phyloP scores from a whole-genome alignment of 35 echinoderm and acorn worm genomes.

The Apostichopus japonicus region DNA sequence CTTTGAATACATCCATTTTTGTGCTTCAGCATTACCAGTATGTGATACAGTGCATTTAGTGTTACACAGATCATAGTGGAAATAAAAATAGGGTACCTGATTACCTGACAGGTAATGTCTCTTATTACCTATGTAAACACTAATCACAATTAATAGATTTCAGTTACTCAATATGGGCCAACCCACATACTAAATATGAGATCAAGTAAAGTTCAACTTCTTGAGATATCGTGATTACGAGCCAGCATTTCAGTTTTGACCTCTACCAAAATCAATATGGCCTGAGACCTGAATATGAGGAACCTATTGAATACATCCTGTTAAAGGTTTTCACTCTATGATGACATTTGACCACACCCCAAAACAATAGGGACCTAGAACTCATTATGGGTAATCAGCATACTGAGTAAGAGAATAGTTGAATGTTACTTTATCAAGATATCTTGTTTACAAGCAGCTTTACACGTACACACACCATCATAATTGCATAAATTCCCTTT shows the following conservation, averaged over 20 bases:
- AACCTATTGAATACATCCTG: not conserved
- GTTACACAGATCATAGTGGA: too few species aligned
- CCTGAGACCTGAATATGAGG: not conserved
- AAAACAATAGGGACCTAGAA: not conserved
- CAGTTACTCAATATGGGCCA: not conserved
- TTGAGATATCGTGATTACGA: not conserved
- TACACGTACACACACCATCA: too few species aligned
- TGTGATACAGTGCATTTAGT: too few species aligned
- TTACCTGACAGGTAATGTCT: too few species aligned
- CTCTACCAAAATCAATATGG: not conserved
- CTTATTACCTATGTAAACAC: too few species aligned
- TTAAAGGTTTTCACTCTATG: not conserved
- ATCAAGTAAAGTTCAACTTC: not conserved
- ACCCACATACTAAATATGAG: not conserved
- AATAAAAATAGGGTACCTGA: too few species aligned
- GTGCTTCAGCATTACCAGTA: too few species aligned
- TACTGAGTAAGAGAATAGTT: not conserved
- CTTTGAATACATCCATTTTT: too few species aligned
- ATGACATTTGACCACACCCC: not conserved
- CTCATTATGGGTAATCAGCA: not conserved
- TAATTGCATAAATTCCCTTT: too few species aligned
- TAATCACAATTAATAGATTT: not conserved
- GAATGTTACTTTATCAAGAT: not conserved
- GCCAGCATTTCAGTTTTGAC: not conserved
- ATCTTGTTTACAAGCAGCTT: not conserved